Base-by-base conservation (phyloP, 2,113 vertebrate species). In the Rhizomys pruinosus region DNA sequence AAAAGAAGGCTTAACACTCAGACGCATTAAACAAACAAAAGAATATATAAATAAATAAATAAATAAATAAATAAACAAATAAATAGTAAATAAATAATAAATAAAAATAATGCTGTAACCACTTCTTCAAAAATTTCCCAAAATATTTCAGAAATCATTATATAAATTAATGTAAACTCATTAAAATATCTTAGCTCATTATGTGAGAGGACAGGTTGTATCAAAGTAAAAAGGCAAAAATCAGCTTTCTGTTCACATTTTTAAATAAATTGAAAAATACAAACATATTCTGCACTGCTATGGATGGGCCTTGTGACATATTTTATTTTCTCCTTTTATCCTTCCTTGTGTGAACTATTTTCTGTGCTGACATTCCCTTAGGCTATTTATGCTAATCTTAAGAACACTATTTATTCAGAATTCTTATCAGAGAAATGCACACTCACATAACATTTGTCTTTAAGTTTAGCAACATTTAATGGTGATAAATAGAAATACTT, bases 401-500 rank as follows among this genome's bases (percentile, higher is more conserved):
- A 90, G 13, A 97, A 72, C 72, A 84, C 82, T 97, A 97, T 97
- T 98, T 98, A 98, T 94, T 95, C 92, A 78, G 95, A 98, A 97
- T 96, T 90, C 95, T 98, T 98, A 98, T 98, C 97, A 97, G 93
- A 97, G 74, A 97, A 97, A 97, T 86, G 92, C 97, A 96, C 92
- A 97, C 37, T 42, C 90, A 96, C 66, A 96, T 63, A 97, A 89
- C 71, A 93, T 97, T 98, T 97, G 94, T 98, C 89, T 97, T 97
- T 89, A 93, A 94, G 96, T 97, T 98, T 97, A 97, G 95, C 63
- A 97, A 82, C 93, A 94, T 90, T 95, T 97, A 97, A 97, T 95
- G 93, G 69, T 90, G 97, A 98, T 98, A 98, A 98, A 98, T 93
- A 97, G 86, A 97, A 98, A 97, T 84, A 96, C 76, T 97, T 98